These are phyloP conservation scores for Hymenochirus boettgeri DNA, from an alignment of 2,113 vertebrate genomes.

Conservation along the genomic window DNA sequence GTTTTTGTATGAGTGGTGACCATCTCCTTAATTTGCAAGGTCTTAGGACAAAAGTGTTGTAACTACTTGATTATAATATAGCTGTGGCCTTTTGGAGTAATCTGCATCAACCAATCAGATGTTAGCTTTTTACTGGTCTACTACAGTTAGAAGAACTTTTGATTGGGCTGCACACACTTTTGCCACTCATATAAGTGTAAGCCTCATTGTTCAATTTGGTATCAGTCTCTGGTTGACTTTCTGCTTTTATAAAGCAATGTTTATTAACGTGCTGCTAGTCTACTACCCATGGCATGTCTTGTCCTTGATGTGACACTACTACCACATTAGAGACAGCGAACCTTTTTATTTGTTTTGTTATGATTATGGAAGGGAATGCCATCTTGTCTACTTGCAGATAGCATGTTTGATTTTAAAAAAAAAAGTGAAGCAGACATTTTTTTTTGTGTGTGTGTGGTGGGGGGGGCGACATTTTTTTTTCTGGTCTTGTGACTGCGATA, in stretches of 20 bases:
- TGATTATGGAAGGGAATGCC: conserved; percentile 30
- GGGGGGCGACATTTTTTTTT: too few relatives aligned
- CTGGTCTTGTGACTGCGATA: conserved; percentile 44
- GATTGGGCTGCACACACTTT: too few relatives aligned
- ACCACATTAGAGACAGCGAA: conserved; percentile 39
- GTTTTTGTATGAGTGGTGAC: too few relatives aligned
- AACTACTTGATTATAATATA: too few relatives aligned
- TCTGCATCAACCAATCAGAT: too few relatives aligned
- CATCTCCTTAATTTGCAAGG: too few relatives aligned
- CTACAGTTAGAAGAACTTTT: too few relatives aligned
- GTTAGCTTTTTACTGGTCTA: too few relatives aligned
- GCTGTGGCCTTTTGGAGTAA: too few relatives aligned
- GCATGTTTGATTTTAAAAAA: conserved; percentile 2
- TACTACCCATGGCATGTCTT: conserved; percentile 39
- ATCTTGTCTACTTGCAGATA: conserved; percentile 25
- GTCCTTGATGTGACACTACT: conserved; percentile 34
- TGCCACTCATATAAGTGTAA: background rate
- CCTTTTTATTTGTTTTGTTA: conserved; percentile 46
- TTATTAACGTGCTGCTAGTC: conserved; percentile 1
- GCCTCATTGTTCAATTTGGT: background rate
- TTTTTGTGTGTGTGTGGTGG: too few relatives aligned
- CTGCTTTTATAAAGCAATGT: conserved; percentile 32
- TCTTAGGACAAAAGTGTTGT: too few relatives aligned
- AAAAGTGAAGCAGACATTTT: background rate
- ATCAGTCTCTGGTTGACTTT: conserved; percentile 43